Conservation (phyloP, 23 tunicate species). For the Ciona savignyi region DNA sequence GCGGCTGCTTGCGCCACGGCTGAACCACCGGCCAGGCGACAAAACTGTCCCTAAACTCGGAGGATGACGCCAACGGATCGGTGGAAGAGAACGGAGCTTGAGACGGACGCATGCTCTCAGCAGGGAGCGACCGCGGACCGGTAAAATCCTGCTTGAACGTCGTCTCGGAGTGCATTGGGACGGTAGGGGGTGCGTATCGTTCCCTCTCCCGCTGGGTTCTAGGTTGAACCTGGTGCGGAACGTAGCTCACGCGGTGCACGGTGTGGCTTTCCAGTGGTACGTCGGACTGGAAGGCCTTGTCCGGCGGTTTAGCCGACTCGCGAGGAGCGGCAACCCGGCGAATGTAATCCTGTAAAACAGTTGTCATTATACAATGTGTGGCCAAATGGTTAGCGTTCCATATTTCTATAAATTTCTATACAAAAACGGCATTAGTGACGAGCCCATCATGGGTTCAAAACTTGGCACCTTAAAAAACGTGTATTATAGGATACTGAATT, state of each 20-base stretch:
- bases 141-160: slow-evolving; percentile 44
- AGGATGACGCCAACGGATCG: slow-evolving; percentile 66
- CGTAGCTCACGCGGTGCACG: slow-evolving; percentile 36
- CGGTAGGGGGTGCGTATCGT: slow-evolving; percentile 42
- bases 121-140: slow-evolving; percentile 57
- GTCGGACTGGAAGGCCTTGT: slow-evolving; percentile 65
- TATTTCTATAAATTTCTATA: too few relatives aligned
- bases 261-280: slow-evolving; percentile 67
- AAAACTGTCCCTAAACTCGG: slow-evolving; percentile 80
- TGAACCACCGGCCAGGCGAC: slow-evolving; percentile 76
- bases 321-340: slow-evolving; percentile 64
- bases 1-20: slow-evolving; percentile 47
- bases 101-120: slow-evolving; percentile 70
- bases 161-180: slow-evolving; percentile 64
- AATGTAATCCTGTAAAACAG: slow-evolving; percentile 47
- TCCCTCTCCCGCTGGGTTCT: slow-evolving; percentile 38
- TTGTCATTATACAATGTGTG: too few relatives aligned
- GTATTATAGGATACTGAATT: too few relatives aligned
- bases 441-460: too few relatives aligned
- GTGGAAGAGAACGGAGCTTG: slow-evolving; percentile 44
- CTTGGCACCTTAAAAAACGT: too few relatives aligned
- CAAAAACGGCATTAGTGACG: too few relatives aligned
- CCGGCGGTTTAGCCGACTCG: slow-evolving; percentile 66
- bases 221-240: slow-evolving; percentile 60
- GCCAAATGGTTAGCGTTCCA: too few relatives aligned